Percentiles rank a stretch among this genome's conserved stretches.
Conservation (phyloP, 2,888 invertebrate species). For the Carpatolechia fugitivella region DNA sequence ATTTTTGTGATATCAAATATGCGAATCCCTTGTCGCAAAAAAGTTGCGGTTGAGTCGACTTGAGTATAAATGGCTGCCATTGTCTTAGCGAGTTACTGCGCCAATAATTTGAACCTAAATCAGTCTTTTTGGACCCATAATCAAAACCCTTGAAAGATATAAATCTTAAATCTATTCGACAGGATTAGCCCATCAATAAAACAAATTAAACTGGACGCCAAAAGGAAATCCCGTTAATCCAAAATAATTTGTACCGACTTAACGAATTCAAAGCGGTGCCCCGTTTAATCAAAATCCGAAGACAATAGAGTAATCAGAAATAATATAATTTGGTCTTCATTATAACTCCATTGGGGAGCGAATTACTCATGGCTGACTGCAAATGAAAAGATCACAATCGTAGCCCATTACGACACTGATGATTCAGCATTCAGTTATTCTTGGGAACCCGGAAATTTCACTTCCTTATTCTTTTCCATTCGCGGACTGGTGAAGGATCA, state of each 20-base stretch:
- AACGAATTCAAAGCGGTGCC: conserved; percentile 44
- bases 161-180: conserved; percentile 29
- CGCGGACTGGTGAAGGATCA: neutral
- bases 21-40: no score
- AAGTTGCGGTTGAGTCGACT: no score
- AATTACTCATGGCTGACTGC: conserved; percentile 65
- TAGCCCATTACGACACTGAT: conserved; percentile 52
- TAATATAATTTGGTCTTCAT: conserved; percentile 68
- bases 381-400: conserved; percentile 75
- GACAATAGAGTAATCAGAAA: conserved; percentile 69
- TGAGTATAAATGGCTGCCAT: no score
- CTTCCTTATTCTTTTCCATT: conserved; percentile 21
- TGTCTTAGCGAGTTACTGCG: no score
- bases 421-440: conserved; percentile 45
- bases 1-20: neutral
- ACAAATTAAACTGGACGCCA: conserved; percentile 41
- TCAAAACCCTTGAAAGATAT: neutral
- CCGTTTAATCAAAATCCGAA: conserved; percentile 59
- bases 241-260: conserved; percentile 47
- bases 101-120: no score
- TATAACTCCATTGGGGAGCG: conserved; percentile 56
- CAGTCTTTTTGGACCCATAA: no score
- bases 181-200: conserved; percentile 30
- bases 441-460: conserved; percentile 26
- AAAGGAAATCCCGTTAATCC: conserved; percentile 48